Evolutionary conservation across 2,113 vertebrate species (phyloP), one percentile per base, ranked within the genome.

Genomic region (Dasyurus viverrinus): DNA sequence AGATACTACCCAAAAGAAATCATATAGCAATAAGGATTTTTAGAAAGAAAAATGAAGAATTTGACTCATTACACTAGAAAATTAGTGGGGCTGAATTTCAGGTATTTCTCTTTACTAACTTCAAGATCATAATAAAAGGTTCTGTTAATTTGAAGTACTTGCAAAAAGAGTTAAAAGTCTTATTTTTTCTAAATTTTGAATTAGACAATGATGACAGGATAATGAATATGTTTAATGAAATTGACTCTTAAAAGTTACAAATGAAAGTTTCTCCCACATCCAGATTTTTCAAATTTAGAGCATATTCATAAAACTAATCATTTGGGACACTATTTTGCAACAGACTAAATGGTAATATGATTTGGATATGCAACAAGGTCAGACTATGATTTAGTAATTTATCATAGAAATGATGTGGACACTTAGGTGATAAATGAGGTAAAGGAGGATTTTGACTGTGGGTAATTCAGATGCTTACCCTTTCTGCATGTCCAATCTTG

Each of bases 231-330:
- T 7, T 25, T 23, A 12, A n/a, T 0, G 42, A 53, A 50, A 25
- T 12, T n/a, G 22, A 30, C 47, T 52, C 2, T 91, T 0, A 0
- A 55, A 36, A 94, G 3, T n/a, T 93, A 0, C 22, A 42, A 42
- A 8, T 42, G n/a, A 84, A 42, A 84, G 27, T 2, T 22, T 55
- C 14, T 10, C 76, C 95, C 96, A 91, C 27, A 54, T 94, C 5
- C 90, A 91, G 30, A 16, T 25, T 48, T 97, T 97, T 90, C 42
- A 89, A 53, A 90, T 94, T 89, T 89, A 93, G 16, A 95, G 9
- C 9, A 36, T 48, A n/a, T 95, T 89, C 89, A 14, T 68, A 53
- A 27, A 54, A 30, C 24, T 93, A 3, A n/a, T n/a, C 57, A 2
- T 1, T 6, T 53, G 54, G 12, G 52, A 89, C 36, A 47, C 60